Percentiles rank a stretch among this genome's conserved stretches.
phyloP scores from a whole-genome alignment of 1,140 invertebrate genomes.

The Drosophila insularis region DNA sequence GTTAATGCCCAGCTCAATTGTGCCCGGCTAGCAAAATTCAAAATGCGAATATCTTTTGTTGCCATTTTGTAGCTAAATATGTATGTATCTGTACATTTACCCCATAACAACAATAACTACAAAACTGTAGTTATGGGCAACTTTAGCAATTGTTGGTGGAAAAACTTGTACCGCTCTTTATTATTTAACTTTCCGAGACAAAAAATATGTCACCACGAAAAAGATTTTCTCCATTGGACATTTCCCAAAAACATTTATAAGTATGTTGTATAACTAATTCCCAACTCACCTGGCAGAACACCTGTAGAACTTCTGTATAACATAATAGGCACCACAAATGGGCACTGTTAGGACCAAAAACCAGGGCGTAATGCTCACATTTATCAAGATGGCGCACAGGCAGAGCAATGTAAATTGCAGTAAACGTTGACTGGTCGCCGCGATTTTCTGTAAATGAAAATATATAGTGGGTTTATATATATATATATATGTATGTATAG shows the following conservation, averaged over 20 bases:
- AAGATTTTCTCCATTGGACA: not conserved
- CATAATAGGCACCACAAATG: constrained; percentile 86
- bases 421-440: constrained; percentile 88
- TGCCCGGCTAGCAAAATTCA: constrained; percentile 16
- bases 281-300: constrained; percentile 86
- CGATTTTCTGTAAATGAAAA: constrained; percentile 87
- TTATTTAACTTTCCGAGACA: constrained; percentile 8
- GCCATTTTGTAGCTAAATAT: constrained; percentile 19
- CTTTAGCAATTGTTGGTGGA: constrained; percentile 39
- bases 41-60: constrained; percentile 44
- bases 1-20: constrained; percentile 6
- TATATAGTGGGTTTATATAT: constrained; percentile 11
- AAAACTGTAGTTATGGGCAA: constrained; percentile 27
- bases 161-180: constrained; percentile 30
- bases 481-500: not conserved
- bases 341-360: constrained; percentile 87
- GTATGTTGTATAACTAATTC: not conserved
- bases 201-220: constrained; percentile 1
- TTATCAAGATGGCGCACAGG: constrained; percentile 88
- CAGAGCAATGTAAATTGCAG: constrained; percentile 89
- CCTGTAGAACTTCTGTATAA: constrained; percentile 88
- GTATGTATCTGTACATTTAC: not conserved
- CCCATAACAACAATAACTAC: not conserved
- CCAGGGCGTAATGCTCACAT: constrained; percentile 88
- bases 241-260: not conserved